A percentile compares a stretch with the other conserved stretches of the same genome.
phyloP scores from a whole-genome alignment of 2,888 invertebrate species.

The Scaptomyza caliginosa region DNA sequence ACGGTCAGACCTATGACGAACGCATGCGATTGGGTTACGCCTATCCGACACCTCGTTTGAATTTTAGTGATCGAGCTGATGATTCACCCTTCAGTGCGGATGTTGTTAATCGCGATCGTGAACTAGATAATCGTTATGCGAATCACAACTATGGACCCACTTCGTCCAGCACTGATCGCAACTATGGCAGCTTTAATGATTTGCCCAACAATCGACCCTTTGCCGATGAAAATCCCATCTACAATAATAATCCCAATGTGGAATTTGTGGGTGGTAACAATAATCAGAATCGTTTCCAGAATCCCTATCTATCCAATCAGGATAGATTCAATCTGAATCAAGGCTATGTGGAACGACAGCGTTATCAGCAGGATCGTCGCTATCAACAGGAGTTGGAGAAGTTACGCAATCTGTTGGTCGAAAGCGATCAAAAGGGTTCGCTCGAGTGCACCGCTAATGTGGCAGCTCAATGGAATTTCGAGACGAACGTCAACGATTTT shows the following conservation, averaged over 20 bases:
- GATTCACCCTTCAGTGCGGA: slow-evolving; percentile 80
- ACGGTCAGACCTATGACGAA: slow-evolving; percentile 82
- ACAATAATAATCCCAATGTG: slow-evolving; percentile 53
- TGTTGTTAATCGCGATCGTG: slow-evolving; percentile 35
- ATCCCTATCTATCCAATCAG: slow-evolving; percentile 74
- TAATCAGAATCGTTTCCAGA: slow-evolving; percentile 71
- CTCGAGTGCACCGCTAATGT: slow-evolving; percentile 93
- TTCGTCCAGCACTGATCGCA: slow-evolving; percentile 60
- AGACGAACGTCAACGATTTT: slow-evolving; percentile 93
- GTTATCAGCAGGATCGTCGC: slow-evolving; percentile 83
- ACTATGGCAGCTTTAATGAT: slow-evolving; percentile 49
- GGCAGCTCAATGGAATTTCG: slow-evolving; percentile 95
- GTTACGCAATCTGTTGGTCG: slow-evolving; percentile 86
- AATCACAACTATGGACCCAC: slow-evolving; percentile 75
- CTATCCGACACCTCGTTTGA: slow-evolving; percentile 68
- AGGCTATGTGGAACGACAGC: slow-evolving; percentile 84
- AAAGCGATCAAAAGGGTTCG: slow-evolving; percentile 90
- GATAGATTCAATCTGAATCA: slow-evolving; percentile 80
- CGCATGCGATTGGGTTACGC: slow-evolving; percentile 79
- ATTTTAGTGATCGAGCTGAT: slow-evolving; percentile 63
- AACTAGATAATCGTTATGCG: slow-evolving; percentile 56
- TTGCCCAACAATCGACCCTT: slow-evolving; percentile 37
- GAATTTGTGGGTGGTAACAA: slow-evolving; percentile 51
- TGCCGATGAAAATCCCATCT: slow-evolving; percentile 17
- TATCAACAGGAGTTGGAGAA: slow-evolving; percentile 82